phyloP scores from a whole-genome alignment of 2,797 vertebrate species.

The Enteromius paludinosus region DNA sequence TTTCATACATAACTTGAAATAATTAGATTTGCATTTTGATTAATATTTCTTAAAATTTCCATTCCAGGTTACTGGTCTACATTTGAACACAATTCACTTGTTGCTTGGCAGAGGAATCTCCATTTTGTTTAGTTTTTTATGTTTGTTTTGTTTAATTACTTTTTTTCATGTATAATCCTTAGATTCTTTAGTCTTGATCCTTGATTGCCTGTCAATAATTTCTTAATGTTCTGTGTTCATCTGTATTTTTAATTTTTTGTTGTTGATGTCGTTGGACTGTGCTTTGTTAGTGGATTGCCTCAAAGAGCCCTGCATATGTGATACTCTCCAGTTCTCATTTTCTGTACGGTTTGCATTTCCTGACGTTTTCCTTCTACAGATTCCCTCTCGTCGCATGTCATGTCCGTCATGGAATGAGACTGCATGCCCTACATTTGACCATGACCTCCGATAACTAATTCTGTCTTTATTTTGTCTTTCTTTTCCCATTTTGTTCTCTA shows the following conservation, averaged over 20 bases:
- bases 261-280: slow-evolving; percentile 43
- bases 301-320: slow-evolving; percentile 45
- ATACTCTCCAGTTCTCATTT: slow-evolving; percentile 53
- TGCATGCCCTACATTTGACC: slow-evolving; percentile 86
- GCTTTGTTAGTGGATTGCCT: slow-evolving; percentile 43
- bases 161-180: background rate
- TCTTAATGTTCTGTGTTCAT: slow-evolving; percentile 33
- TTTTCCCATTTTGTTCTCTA: slow-evolving; percentile 82
- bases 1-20: slow-evolving; percentile 2
- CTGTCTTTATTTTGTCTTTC: slow-evolving; percentile 93
- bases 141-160: background rate
- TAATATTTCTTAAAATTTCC: slow-evolving; percentile 24
- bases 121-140: slow-evolving; percentile 11
- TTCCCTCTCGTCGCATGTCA: slow-evolving; percentile 87
- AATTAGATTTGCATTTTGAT: background rate
- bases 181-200: slow-evolving; percentile 11
- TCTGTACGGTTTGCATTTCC: slow-evolving; percentile 63
- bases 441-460: slow-evolving; percentile 94
- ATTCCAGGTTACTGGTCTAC: slow-evolving; percentile 33
- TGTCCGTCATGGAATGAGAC: slow-evolving; percentile 84
- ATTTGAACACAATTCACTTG: slow-evolving; percentile 29
- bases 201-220: slow-evolving; percentile 26
- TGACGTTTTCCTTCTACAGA: slow-evolving; percentile 74
- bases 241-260: background rate
- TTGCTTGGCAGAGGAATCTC: slow-evolving; percentile 29